These are phyloP conservation scores for Poecile atricapillus DNA, from an alignment of 2,113 vertebrate species.

Conservation along the genomic window DNA sequence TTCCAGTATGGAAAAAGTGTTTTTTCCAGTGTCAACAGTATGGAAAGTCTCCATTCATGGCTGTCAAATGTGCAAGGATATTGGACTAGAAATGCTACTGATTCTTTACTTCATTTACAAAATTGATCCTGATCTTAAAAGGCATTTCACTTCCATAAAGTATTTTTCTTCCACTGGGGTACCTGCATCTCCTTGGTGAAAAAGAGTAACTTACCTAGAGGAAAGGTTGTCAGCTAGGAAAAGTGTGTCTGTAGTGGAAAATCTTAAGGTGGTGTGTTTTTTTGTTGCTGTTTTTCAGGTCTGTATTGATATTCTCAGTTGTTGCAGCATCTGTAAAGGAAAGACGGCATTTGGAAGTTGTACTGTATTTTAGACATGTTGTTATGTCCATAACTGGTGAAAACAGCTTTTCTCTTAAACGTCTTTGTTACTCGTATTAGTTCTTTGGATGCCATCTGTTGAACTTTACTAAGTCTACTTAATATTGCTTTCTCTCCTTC, in stretches of 20 bases:
- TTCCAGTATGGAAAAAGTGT: neutral
- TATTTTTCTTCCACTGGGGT: neutral
- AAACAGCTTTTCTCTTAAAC: neutral
- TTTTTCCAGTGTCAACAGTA: neutral
- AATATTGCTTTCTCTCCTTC: neutral
- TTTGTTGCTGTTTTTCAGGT: neutral
- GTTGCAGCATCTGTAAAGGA: neutral
- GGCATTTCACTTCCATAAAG: neutral
- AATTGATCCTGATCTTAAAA: neutral
- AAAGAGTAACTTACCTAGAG: neutral
- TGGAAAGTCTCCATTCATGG: neutral
- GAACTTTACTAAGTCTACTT: neutral
- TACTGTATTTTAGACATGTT: neutral
- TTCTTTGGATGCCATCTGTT: neutral
- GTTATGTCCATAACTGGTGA: neutral
- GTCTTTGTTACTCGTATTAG: neutral
- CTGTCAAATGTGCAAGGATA: neutral
- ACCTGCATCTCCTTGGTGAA: neutral
- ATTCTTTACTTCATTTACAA: neutral
- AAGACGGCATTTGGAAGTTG: neutral
- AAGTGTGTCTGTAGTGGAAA: neutral
- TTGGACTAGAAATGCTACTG: neutral
- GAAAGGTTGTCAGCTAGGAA: neutral
- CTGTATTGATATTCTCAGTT: neutral
- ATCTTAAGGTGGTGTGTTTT: neutral